Base-by-base conservation (phyloP, 2,797 vertebrate species). In the Myripristis murdjan region DNA sequence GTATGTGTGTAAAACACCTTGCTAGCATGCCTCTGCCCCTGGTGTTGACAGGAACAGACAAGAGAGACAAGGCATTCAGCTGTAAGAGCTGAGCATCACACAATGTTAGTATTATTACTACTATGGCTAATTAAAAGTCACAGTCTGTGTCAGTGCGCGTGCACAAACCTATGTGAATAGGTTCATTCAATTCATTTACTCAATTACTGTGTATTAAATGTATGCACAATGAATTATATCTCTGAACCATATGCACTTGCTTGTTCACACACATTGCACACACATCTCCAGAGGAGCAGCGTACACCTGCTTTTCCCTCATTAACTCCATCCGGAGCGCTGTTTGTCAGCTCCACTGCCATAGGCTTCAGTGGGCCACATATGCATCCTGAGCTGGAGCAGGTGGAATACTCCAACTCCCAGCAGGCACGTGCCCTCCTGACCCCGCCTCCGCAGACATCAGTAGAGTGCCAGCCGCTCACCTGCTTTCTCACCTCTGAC, bases 401-500 rank as follows among this genome's bases (percentile, higher is more conserved):
- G 73, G 79, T 78, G 73, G 62, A 76, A 52, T 81, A 73, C 77
- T 76, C 56, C 47, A 31, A 73, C 65, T 86, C 88, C 85, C 87
- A 82, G 82, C 54, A 75, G 88, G 83, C 82, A 77, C 60, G 73
- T 76, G 73, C 48, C 68, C 69, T 41, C 37, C 33, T 70, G 73
- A 76, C 61, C 67, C 39, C 7, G 7, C 77, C 66, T 59, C 46
- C 57, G 20, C 69, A 65, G 77, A 69, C 77, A 85, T 66, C 70
- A 59, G 71, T 46, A 23, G 77, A 69, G 46, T 67, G 58, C 75
- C 75, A 73, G 57, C 69, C 26, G 47, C 56, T 90, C 77, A 87
- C 86, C 85, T 81, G 76, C 86, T 89, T 83, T 69, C 82, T 82
- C 77, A 87, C 80, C 83, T 82, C 75, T 78, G 81, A 86, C 85